phyloP scores from a whole-genome alignment of 2,797 vertebrate species.

The Acropternis orthonyx region DNA sequence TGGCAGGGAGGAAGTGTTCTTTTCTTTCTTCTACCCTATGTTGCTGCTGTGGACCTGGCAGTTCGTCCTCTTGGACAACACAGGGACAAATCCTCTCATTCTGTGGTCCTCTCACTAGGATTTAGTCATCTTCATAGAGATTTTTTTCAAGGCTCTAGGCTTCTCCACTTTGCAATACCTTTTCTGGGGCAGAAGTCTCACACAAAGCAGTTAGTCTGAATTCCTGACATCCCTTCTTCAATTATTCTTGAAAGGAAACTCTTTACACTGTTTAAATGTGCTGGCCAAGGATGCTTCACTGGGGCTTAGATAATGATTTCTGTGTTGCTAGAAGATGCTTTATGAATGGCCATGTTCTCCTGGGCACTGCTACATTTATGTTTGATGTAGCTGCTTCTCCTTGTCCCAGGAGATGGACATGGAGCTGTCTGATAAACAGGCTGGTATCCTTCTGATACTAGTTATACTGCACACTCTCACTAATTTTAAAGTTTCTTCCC shows the following conservation, averaged over 20 bases:
- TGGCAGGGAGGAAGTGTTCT: rapidly evolving
- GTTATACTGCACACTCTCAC: neutral
- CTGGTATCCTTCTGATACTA: neutral
- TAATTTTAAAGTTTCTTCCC: neutral
- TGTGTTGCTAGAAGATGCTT: neutral
- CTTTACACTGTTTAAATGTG: neutral
- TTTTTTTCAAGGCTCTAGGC: neutral
- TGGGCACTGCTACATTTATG: neutral
- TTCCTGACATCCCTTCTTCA: neutral
- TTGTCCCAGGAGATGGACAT: neutral
- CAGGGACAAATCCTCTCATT: neutral
- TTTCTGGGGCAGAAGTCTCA: neutral
- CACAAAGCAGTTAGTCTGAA: neutral
- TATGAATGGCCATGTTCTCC: neutral
- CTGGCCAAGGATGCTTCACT: neutral
- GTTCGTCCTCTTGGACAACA: neutral
- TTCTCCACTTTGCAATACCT: neutral
- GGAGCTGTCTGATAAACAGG: neutral
- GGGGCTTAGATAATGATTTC: neutral
- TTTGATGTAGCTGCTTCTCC: neutral
- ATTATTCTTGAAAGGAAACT: neutral
- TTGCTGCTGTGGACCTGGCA: neutral
- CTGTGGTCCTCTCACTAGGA: neutral
- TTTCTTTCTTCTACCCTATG: neutral
- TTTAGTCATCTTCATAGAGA: neutral